Percentiles rank a stretch among this genome's conserved stretches.
These are phyloP conservation scores for Pelmatolapia mariae DNA, from an alignment of 2,113 vertebrate species.

Conservation along the genomic window DNA sequence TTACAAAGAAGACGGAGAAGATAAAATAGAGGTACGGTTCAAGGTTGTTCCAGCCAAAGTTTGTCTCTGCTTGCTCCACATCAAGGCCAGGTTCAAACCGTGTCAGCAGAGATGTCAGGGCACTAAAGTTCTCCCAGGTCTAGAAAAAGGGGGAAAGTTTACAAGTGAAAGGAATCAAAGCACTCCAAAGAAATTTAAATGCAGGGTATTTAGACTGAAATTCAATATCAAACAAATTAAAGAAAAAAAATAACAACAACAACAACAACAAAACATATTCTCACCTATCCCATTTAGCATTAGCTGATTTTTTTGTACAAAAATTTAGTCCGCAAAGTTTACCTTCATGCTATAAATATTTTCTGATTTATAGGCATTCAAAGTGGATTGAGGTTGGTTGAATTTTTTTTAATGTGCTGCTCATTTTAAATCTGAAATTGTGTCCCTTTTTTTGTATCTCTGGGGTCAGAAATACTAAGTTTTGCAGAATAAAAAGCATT, in stretches of 20 bases:
- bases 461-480: neutral
- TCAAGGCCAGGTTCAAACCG: constrained; percentile 90
- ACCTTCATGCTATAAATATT: neutral
- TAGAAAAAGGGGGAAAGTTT: neutral
- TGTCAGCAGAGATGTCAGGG: constrained; percentile 85
- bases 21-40: constrained; percentile 92
- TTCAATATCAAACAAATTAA: neutral
- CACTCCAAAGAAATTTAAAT: neutral
- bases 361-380: neutral
- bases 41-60: constrained; percentile 95
- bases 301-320: neutral
- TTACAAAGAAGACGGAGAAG: constrained; percentile 88
- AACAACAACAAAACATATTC: neutral
- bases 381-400: neutral
- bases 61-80: constrained; percentile 90
- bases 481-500: neutral
- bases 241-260: neutral
- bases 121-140: constrained; percentile 88
- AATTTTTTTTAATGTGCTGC: neutral
- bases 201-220: neutral
- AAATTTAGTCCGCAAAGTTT: neutral
- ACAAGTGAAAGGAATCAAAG: neutral
- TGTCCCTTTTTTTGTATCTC: neutral
- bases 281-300: neutral
- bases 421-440: neutral